Percentiles rank a stretch among this genome's conserved stretches.
phyloP scores from a whole-genome alignment of 2,888 invertebrate species.

The Agelastica alni region DNA sequence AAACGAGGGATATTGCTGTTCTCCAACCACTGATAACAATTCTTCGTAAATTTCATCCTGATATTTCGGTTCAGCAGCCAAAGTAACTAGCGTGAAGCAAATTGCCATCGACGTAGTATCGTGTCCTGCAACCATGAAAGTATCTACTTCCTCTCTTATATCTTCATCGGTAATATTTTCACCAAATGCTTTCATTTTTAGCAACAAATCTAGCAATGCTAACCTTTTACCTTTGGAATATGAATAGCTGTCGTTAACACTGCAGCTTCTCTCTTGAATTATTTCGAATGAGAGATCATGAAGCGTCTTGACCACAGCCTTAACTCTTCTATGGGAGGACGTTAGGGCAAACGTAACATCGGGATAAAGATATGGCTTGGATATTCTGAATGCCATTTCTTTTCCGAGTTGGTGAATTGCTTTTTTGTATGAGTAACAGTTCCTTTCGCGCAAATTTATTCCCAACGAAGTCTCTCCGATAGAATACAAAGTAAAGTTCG shows the following conservation, averaged over 20 bases:
- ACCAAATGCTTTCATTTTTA: constrained; percentile 59
- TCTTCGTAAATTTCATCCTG: too few relatives aligned
- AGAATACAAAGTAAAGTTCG: constrained; percentile 32
- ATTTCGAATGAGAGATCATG: constrained; percentile 22
- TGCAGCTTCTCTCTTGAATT: constrained; percentile 11
- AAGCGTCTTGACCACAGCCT: not conserved
- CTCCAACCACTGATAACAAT: too few relatives aligned
- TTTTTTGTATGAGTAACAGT: constrained; percentile 1
- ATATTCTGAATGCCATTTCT: not conserved
- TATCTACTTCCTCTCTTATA: too few relatives aligned
- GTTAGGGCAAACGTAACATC: constrained; percentile 1
- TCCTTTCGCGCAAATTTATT: too few relatives aligned
- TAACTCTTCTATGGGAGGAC: not conserved
- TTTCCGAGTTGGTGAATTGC: constrained; percentile 1
- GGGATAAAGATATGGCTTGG: constrained; percentile 1
- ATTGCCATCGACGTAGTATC: too few relatives aligned
- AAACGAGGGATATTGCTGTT: too few relatives aligned
- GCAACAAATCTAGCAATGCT: constrained; percentile 63
- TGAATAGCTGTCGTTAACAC: not conserved
- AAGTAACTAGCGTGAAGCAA: too few relatives aligned
- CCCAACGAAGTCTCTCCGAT: too few relatives aligned
- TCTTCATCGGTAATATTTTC: constrained; percentile 58
- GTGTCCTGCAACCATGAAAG: too few relatives aligned
- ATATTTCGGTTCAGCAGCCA: too few relatives aligned
- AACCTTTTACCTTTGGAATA: constrained; percentile 53